Percentiles rank a stretch among this genome's conserved stretches.
These are phyloP conservation scores for Pipistrellus nathusii DNA, from an alignment of 2,797 vertebrate species.

Conservation along the genomic window DNA sequence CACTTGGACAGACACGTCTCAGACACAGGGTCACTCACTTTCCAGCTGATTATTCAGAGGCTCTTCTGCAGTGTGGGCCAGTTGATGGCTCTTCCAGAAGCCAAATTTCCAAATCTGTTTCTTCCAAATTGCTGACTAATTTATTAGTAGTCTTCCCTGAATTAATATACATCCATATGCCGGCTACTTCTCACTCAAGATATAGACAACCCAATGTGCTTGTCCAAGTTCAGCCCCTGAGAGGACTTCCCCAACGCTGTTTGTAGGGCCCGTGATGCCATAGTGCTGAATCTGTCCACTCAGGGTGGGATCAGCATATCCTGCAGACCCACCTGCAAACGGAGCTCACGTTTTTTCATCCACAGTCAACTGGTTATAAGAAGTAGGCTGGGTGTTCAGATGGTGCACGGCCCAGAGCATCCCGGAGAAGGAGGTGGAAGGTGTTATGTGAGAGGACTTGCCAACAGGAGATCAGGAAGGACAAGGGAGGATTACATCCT, in stretches of 20 bases:
- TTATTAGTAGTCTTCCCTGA: background rate
- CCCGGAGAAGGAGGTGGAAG: conserved; percentile 91
- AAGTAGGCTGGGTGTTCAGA: conserved; percentile 87
- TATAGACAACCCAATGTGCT: background rate
- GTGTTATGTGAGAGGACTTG: conserved; percentile 89
- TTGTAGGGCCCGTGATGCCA: background rate
- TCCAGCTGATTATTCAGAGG: background rate
- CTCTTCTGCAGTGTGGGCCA: background rate
- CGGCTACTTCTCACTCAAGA: background rate
- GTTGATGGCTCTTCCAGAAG: background rate
- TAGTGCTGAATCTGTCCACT: background rate
- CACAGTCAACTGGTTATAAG: background rate
- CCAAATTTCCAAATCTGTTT: background rate
- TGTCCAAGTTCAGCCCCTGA: background rate
- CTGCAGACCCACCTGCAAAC: background rate
- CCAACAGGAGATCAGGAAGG: conserved; percentile 82
- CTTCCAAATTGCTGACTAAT: background rate
- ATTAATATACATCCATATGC: background rate
- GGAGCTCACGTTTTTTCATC: background rate
- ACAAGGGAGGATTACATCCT: conserved; percentile 67
- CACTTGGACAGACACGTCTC: background rate
- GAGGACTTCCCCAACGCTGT: background rate
- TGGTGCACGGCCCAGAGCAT: conserved; percentile 95
- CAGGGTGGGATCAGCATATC: background rate
- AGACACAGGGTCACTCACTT: background rate